A percentile compares a stretch with the other conserved stretches of the same genome.
phyloP scores from a whole-genome alignment of 2,113 vertebrate species.

The Miniopterus natalensis region DNA sequence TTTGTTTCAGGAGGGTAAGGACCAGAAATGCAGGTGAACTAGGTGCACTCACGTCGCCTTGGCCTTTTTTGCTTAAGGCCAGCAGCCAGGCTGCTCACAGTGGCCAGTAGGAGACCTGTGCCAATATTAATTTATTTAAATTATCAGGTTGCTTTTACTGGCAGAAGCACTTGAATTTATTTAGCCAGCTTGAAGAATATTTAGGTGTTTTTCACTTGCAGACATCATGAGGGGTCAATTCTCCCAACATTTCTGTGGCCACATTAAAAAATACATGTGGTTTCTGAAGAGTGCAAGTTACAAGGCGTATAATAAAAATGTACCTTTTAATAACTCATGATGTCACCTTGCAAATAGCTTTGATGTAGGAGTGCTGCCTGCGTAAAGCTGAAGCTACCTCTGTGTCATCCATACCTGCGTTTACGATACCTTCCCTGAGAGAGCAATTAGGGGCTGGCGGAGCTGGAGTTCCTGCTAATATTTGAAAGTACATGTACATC shows the following conservation, averaged over 20 bases:
- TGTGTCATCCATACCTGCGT: slow-evolving; percentile 76
- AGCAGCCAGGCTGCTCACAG: not conserved
- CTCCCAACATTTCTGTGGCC: not conserved
- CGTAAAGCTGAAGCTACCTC: slow-evolving; percentile 68
- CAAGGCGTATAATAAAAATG: slow-evolving; percentile 71
- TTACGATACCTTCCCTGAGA: slow-evolving; percentile 87
- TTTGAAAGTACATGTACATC: slow-evolving; percentile 78
- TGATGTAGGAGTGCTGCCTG: slow-evolving; percentile 61
- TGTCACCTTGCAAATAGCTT: slow-evolving; percentile 67
- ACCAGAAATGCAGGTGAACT: not conserved
- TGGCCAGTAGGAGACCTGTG: not conserved
- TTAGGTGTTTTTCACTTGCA: slow-evolving; percentile 40
- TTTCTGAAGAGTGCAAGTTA: slow-evolving; percentile 60
- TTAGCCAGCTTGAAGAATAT: slow-evolving; percentile 32
- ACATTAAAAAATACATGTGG: not conserved
- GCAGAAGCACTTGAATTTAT: slow-evolving; percentile 42
- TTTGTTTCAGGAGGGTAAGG: slow-evolving; percentile 56
- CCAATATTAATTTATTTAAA: slow-evolving; percentile 68
- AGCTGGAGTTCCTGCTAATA: slow-evolving; percentile 84
- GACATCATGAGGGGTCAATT: not conserved
- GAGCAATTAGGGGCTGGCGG: slow-evolving; percentile 90
- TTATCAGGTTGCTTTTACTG: not conserved
- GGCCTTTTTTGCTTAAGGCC: not conserved
- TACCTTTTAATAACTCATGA: slow-evolving; percentile 71
- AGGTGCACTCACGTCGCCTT: not conserved